Base-by-base conservation (phyloP, 2,888 invertebrate species). In the Itoplectis maculator region DNA sequence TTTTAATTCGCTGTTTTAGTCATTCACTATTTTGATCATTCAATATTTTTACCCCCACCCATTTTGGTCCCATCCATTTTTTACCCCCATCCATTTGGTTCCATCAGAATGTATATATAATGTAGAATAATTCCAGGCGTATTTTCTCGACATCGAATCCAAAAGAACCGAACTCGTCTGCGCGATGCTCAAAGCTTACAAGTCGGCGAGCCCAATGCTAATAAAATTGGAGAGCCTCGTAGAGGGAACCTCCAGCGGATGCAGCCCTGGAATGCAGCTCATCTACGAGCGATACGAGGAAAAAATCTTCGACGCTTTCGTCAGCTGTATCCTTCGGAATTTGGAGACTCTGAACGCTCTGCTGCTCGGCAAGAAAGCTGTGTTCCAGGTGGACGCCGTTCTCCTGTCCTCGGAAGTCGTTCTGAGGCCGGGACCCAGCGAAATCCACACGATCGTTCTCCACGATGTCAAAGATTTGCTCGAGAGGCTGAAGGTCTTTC, bases 201-300 rank as follows among this genome's bases (percentile, higher is more conserved):
- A 96, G 61, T 96, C 96, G 0, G 94, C 97, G 59, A 96, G 97
- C 0, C 97, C 98, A 0, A 95, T 97, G 76, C 93, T 98, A 13
- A 95, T 96, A 87, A 98, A 98, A 93, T 92, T 98, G 83, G 98
- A 98, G 93, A 96, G 96, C 83, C 93, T 98, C 45, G 96, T 98
- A 0, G 94, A 97, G 20, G 96, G 96, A 81, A 96, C 96, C 0
- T 96, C 96, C 86, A 96, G 96, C 0, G 98, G 98, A 1, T 94
- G 93, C 70, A 96, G 96, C 0, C 92, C 94, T 0, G 95, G 95
- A 83, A 97, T 98, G 96, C 93, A 93, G 4, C 93, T 95, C 0
- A 97, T 97, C 91, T 98, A 98, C 89, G 93, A 94, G 0, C 95
- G 94, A 91, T 98, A 98, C 96, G 98, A 98, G 91, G 95, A 94